Conservation (phyloP, 2,888 invertebrate species). For the Smittia sp. region DNA sequence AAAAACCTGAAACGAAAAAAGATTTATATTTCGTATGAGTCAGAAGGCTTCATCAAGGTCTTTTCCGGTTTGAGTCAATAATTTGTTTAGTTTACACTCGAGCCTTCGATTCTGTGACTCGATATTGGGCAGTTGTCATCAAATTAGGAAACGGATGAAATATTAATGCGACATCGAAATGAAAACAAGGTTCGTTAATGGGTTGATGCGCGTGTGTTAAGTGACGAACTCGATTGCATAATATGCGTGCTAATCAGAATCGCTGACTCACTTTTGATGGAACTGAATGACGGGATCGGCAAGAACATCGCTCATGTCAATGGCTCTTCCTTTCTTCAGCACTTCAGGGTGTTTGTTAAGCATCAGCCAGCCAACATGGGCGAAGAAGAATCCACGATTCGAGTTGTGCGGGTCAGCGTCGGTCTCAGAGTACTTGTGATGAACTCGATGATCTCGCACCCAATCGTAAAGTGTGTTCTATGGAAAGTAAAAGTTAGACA, state of each 20-base stretch:
- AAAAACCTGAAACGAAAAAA: constrained; percentile 59
- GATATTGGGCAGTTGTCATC: no score
- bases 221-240: no score
- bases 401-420: constrained; percentile 81
- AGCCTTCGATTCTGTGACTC: no score
- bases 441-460: constrained; percentile 76
- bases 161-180: no score
- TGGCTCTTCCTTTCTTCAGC: constrained; percentile 66
- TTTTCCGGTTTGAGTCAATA: no score
- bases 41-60: no score
- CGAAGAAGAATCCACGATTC: constrained; percentile 82
- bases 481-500: no score
- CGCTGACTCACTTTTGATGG: constrained; percentile 65
- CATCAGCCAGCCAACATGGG: constrained; percentile 92
- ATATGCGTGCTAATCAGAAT: no score
- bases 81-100: no score
- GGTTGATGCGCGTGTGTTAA: no score
- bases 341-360: constrained; percentile 86
- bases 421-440: constrained; percentile 80
- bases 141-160: no score
- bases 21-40: not conserved
- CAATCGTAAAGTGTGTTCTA: constrained; percentile 87
- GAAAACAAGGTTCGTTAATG: no score
- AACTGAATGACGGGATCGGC: constrained; percentile 74
- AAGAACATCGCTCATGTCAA: constrained; percentile 80